phyloP scores from a whole-genome alignment of 2,888 invertebrate species.

The Ephialtes manifestator region DNA sequence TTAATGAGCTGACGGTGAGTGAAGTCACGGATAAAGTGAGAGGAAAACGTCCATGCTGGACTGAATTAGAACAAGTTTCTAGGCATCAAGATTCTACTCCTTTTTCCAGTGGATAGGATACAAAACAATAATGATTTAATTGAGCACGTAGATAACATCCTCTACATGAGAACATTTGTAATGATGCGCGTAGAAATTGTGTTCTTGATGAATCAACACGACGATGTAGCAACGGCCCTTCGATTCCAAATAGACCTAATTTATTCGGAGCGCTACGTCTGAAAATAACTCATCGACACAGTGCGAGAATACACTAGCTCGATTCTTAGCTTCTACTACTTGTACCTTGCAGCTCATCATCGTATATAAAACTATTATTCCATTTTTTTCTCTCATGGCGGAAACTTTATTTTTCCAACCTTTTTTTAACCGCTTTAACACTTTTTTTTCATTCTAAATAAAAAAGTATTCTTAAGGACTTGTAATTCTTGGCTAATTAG shows the following conservation, averaged over 20 bases:
- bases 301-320: slow-evolving; percentile 28
- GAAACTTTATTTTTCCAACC: neutral
- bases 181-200: neutral
- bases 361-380: neutral
- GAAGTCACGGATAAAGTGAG: neutral
- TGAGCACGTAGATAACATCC: neutral
- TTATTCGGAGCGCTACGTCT: slow-evolving; percentile 76
- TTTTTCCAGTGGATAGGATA: neutral
- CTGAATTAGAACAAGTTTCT: neutral
- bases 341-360: neutral
- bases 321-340: slow-evolving; percentile 5
- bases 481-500: no score
- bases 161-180: neutral
- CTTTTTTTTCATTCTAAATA: no score
- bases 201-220: slow-evolving; percentile 21
- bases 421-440: neutral
- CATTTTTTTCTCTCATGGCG: neutral
- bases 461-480: no score
- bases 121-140: neutral
- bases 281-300: slow-evolving; percentile 74
- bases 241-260: slow-evolving; percentile 75
- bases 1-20: neutral
- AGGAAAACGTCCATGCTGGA: neutral
- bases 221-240: slow-evolving; percentile 53
- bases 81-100: neutral